phyloP scores from a whole-genome alignment of 2,888 invertebrate species.

The Diploptera punctata region DNA sequence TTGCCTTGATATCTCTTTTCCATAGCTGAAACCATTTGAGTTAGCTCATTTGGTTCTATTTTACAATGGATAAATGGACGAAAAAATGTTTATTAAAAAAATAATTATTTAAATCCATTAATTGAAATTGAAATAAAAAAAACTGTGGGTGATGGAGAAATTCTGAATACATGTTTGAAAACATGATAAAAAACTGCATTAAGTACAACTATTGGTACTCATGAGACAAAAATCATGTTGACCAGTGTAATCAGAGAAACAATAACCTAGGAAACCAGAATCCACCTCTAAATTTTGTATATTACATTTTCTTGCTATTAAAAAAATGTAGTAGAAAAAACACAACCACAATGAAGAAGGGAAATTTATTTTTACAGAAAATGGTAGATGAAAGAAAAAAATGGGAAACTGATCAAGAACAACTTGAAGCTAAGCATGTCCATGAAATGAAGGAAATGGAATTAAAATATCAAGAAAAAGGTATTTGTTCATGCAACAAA shows the following conservation, averaged over 20 bases:
- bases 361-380: neutral
- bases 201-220: too few relatives aligned
- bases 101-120: too few relatives aligned
- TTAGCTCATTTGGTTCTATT: too few relatives aligned
- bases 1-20: too few relatives aligned
- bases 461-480: neutral
- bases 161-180: neutral
- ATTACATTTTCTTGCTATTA: neutral
- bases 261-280: neutral
- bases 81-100: too few relatives aligned
- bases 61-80: too few relatives aligned
- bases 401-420: neutral
- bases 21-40: too few relatives aligned
- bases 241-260: too few relatives aligned
- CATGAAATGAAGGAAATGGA: neutral
- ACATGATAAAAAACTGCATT: too few relatives aligned
- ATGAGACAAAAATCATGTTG: too few relatives aligned
- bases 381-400: neutral
- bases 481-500: neutral
- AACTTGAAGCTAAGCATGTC: neutral
- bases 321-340: neutral
- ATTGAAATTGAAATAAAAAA: too few relatives aligned
- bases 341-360: neutral
- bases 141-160: neutral
- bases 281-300: neutral